These are phyloP conservation scores for Andrena fulva DNA, from an alignment of 2,888 invertebrate genomes.

Conservation along the genomic window DNA sequence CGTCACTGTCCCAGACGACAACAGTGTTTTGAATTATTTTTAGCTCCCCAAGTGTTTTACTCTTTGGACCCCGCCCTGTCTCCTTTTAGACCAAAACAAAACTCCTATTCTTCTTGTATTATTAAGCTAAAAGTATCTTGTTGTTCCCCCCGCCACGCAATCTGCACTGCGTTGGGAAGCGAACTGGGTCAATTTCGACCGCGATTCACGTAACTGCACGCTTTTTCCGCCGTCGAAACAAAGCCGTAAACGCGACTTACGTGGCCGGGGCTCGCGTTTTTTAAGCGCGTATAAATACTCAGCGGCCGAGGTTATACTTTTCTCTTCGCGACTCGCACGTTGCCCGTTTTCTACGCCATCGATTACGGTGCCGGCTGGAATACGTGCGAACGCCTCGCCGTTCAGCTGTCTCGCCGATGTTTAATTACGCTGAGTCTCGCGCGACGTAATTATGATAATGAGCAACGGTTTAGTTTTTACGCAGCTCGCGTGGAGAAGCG, in stretches of 20 bases:
- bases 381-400: background rate
- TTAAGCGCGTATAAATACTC: slow-evolving; percentile 2
- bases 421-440: slow-evolving; percentile 29
- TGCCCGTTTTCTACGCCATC: slow-evolving; percentile 15
- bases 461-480: slow-evolving; percentile 32
- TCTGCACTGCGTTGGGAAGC: background rate
- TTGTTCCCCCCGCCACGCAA: background rate
- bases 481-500: background rate
- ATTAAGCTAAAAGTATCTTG: background rate
- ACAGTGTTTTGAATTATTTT: background rate
- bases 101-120: background rate
- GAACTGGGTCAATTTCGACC: slow-evolving; percentile 23
- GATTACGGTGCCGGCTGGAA: slow-evolving; percentile 7
- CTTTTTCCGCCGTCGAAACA: background rate
- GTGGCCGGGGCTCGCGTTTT: slow-evolving; percentile 7
- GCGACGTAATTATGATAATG: slow-evolving; percentile 46
- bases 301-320: slow-evolving; percentile 16
- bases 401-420: slow-evolving; percentile 10
- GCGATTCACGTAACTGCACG: slow-evolving; percentile 1
- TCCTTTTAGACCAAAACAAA: background rate
- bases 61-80: background rate
- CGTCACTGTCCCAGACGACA: background rate
- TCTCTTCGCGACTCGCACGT: slow-evolving; percentile 4
- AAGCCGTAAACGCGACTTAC: background rate
- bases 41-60: background rate